Evolutionary conservation across 2,888 invertebrate genomes (phyloP), one percentile per base, ranked within the genome.

Genomic region (Netelia fuscicornis): DNA sequence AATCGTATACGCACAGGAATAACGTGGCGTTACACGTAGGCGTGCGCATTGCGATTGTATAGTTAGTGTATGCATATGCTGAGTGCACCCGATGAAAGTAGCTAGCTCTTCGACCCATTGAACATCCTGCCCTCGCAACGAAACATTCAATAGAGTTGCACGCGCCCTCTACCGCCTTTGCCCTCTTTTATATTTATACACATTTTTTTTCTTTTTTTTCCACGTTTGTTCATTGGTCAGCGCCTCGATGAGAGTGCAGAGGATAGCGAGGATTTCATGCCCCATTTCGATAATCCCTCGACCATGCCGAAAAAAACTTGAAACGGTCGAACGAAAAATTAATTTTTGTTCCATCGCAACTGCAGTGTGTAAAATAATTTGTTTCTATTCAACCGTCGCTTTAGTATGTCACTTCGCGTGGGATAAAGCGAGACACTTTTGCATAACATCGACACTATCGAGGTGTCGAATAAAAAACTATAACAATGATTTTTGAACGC

Each of bases 71-170:
- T 65, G 54, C 25, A 76, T 62, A 42, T 75, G 68, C 42, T 74
- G 60, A 60, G 11, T 52, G 48, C 23, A 23, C 48, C 17, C 83
- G 65, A 83, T 83, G 75, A 83, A 83, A 83, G 83, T 83, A 83
- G 83, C 83, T 65, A 79, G 79, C 83, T 71, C 70, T 83, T 79
- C 83, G 79, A 79, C 23, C 83, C 83, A 83, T 83, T 83, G 79
- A 83, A 83, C 79, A 83, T 62, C 70, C 70, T 79, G 62, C 79
- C 70, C 79, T 75, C 70, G 72, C 44, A 70, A 64, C 44, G 64
- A 37, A 75, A 74, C 70, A 37, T 23, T 78, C 79, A 79, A 83
- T 83, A 75, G 79, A 75, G 74, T 62, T 83, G 71, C 75, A 79
- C 64, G 37, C 17, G 52, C 23, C 42, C 52, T 56, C 54, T 42